phyloP scores from a whole-genome alignment of 2,113 vertebrate genomes.

The Sporophila hypoxantha region DNA sequence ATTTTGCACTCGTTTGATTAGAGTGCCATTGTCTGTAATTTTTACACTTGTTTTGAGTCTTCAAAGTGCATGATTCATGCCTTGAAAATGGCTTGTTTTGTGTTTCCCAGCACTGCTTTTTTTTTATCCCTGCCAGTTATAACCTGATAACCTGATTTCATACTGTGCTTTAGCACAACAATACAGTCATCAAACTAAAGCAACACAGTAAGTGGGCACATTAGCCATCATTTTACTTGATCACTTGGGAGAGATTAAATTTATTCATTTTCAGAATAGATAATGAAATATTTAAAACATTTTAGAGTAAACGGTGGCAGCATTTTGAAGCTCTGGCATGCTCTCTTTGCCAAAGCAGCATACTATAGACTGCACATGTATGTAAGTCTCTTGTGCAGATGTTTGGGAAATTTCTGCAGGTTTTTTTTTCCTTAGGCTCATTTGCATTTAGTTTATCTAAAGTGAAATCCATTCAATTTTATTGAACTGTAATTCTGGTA shows the following conservation, averaged over 20 bases:
- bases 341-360: conserved; percentile 36
- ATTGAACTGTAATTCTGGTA: conserved; percentile 85
- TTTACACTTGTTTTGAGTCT: conserved; percentile 43
- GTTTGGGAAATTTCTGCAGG: conserved; percentile 53
- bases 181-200: conserved; percentile 76
- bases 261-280: conserved; percentile 75
- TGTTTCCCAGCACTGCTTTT: conserved; percentile 48
- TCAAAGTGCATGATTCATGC: conserved; percentile 45
- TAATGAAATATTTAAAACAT: conserved; percentile 78
- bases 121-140: conserved; percentile 70
- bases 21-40: conserved; percentile 46
- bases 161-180: conserved; percentile 73
- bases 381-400: conserved; percentile 35
- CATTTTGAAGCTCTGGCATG: conserved; percentile 36
- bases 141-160: conserved; percentile 75
- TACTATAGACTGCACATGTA: not conserved
- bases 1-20: conserved; percentile 52
- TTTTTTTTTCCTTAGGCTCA: conserved; percentile 18
- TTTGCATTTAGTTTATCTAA: conserved; percentile 77
- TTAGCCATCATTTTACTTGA: conserved; percentile 76
- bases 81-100: conserved; percentile 51
- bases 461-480: conserved; percentile 78
- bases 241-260: conserved; percentile 77
- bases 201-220: conserved; percentile 73
- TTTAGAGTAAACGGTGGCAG: conserved; percentile 50